Evolutionary conservation across 2,888 invertebrate genomes (phyloP).

Genomic region (Agonopterix alstromeriana): DNA sequence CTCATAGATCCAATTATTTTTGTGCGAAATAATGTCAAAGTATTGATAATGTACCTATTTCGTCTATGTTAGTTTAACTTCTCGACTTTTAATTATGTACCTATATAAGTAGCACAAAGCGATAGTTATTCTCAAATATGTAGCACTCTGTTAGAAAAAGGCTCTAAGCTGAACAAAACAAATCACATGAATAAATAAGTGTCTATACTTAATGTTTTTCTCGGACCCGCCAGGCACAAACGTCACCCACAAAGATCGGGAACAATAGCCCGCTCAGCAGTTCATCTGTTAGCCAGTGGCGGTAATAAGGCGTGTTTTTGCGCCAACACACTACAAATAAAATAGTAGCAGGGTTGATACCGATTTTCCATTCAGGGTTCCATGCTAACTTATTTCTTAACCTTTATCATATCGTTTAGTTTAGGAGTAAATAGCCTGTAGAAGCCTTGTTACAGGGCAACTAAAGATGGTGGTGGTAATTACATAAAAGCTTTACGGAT

Average conservation of each 20-base stretch:
- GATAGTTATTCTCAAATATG: conserved; percentile 1
- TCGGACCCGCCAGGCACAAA: conserved; percentile 33
- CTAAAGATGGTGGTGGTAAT: too few relatives aligned
- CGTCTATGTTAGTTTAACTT: too few relatives aligned
- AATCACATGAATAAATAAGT: conserved; percentile 39
- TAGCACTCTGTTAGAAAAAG: conserved; percentile 4
- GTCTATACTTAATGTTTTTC: conserved; percentile 27
- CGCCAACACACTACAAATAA: conserved; percentile 35
- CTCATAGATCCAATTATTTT: too few relatives aligned
- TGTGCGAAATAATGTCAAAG: too few relatives aligned
- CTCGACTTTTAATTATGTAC: too few relatives aligned
- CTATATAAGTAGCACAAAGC: too few relatives aligned
- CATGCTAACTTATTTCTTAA: background rate
- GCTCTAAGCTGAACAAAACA: conserved; percentile 16
- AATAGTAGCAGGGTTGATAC: background rate
- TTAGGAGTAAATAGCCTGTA: too few relatives aligned
- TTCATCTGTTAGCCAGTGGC: conserved; percentile 59
- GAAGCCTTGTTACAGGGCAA: too few relatives aligned
- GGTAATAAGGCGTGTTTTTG: conserved; percentile 67
- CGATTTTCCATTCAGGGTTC: background rate
- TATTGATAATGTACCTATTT: too few relatives aligned
- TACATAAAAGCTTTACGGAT: too few relatives aligned
- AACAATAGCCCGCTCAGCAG: conserved; percentile 53
- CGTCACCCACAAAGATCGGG: conserved; percentile 53
- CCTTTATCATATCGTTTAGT: too few relatives aligned